phyloP scores from a whole-genome alignment of 2,113 vertebrate genomes.

The Scopus umbretta region DNA sequence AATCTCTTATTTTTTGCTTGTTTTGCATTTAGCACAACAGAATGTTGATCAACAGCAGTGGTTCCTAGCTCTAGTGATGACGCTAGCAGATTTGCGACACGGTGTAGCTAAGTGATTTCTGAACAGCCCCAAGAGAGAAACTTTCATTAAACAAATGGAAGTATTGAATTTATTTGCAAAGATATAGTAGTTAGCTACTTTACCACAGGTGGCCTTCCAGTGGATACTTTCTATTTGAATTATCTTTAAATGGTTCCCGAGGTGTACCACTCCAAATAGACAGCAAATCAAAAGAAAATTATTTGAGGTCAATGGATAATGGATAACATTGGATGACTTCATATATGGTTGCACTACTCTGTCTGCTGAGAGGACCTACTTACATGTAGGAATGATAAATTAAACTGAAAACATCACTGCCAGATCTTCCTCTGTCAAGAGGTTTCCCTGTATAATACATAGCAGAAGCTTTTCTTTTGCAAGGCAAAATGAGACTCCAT shows the following conservation, averaged over 20 bases:
- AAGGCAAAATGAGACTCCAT: background rate
- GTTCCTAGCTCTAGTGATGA: background rate
- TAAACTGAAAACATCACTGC: background rate
- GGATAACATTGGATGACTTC: background rate
- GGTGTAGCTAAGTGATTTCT: background rate
- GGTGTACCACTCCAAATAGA: background rate
- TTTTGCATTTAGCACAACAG: background rate
- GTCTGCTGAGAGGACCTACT: constrained; percentile 17
- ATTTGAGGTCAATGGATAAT: background rate
- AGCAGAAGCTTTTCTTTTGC: background rate
- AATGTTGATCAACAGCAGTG: background rate
- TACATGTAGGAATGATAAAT: constrained; percentile 57
- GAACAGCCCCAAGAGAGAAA: background rate
- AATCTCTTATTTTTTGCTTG: background rate
- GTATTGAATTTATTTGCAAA: background rate
- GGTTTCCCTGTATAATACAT: background rate
- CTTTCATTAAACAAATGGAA: background rate
- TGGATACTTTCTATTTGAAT: background rate
- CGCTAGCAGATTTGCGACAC: background rate
- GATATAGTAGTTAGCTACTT: background rate
- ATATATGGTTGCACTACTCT: too few relatives aligned
- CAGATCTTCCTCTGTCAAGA: background rate
- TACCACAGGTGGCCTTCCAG: background rate
- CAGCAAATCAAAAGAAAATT: background rate
- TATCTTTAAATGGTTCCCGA: background rate